Evolutionary conservation across 37 sponge, comb jelly and placozoan genomes (phyloP).

Genomic region (Ephydatia muelleri): DNA sequence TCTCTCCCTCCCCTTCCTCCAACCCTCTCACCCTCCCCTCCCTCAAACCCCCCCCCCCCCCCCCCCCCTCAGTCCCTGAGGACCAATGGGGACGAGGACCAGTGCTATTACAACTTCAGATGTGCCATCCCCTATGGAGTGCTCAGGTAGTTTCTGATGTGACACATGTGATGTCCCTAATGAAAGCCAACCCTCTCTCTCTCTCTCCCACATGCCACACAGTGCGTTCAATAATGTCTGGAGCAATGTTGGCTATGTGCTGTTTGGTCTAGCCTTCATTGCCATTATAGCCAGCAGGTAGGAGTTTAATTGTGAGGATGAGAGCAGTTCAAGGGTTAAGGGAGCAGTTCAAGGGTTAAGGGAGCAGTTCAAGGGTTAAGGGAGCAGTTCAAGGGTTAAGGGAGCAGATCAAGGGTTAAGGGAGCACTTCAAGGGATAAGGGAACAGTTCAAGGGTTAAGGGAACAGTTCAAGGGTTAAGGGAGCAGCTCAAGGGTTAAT

Average conservation of each 20-base stretch:
- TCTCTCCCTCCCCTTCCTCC: too few relatives aligned
- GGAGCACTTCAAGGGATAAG: too few relatives aligned
- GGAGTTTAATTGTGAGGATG: background rate
- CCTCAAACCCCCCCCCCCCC: background rate
- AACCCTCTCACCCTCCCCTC: background rate
- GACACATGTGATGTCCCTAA: background rate
- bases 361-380: too few relatives aligned
- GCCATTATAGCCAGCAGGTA: constrained; percentile 39
- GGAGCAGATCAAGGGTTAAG: too few relatives aligned
- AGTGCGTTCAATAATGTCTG: constrained; percentile 81
- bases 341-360: too few relatives aligned
- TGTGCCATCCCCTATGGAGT: constrained; percentile 83
- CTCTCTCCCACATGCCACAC: background rate
- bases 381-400: too few relatives aligned
- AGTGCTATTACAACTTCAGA: constrained; percentile 94
- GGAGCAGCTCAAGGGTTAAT: too few relatives aligned
- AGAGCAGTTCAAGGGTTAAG: too few relatives aligned
- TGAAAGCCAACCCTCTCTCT: background rate
- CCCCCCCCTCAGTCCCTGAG: constrained; percentile 35
- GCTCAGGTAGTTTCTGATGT: constrained; percentile 22
- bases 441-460: too few relatives aligned
- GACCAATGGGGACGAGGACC: constrained; percentile 86
- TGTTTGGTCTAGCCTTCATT: constrained; percentile 82
- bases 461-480: too few relatives aligned
- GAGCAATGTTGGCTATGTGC: constrained; percentile 90